phyloP scores from a whole-genome alignment of 2,113 vertebrate genomes.

The Catharus fuscescens region DNA sequence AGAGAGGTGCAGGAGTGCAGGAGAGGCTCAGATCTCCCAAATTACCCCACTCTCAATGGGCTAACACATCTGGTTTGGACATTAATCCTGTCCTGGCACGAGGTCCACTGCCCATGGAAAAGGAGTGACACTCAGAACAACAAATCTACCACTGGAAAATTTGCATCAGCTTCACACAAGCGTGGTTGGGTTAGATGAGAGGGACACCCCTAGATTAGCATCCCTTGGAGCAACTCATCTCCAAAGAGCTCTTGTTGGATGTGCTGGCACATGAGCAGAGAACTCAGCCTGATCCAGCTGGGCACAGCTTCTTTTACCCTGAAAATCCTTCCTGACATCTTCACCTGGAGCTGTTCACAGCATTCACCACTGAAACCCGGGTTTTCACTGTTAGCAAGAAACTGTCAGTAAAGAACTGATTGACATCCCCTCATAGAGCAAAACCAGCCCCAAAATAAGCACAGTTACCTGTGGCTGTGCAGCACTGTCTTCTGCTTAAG shows the following conservation, averaged over 20 bases:
- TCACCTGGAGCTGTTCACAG: background rate
- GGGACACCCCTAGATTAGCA: background rate
- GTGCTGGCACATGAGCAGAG: background rate
- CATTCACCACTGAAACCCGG: background rate
- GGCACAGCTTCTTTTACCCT: background rate
- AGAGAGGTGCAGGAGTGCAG: background rate
- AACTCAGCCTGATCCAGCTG: background rate
- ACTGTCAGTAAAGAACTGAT: background rate
- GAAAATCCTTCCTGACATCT: background rate
- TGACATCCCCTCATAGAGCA: background rate
- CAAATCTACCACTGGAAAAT: background rate
- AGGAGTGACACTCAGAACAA: rapidly evolving
- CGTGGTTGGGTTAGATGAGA: background rate
- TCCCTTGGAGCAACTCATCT: background rate
- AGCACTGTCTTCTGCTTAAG: background rate
- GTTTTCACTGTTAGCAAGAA: background rate
- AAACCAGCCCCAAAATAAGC: background rate
- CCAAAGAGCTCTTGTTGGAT: background rate
- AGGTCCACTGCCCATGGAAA: background rate
- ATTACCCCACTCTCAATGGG: background rate
- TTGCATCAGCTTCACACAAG: background rate
- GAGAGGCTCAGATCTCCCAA: background rate
- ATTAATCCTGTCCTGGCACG: background rate
- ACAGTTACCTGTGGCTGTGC: background rate
- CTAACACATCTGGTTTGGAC: background rate